Evolutionary conservation across 2,113 vertebrate species (phyloP).

Genomic region (Prinia subflava): DNA sequence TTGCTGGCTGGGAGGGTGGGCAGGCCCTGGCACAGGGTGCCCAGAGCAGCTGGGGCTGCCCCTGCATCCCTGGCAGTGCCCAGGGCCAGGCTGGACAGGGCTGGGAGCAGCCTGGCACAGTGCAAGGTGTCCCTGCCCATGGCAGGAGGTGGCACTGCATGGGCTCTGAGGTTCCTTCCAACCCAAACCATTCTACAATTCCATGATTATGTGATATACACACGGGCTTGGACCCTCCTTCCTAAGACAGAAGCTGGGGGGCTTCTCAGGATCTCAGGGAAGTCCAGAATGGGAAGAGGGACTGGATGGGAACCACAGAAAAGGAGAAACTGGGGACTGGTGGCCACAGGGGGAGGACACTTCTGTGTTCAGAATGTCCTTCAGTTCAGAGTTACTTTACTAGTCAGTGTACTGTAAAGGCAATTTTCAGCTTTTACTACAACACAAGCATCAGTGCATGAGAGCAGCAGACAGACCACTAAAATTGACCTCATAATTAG

Average conservation of each 20-base stretch:
- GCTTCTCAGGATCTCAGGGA: neutral
- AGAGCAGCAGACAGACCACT: neutral
- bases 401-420: neutral
- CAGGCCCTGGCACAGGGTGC: neutral
- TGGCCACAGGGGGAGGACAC: neutral
- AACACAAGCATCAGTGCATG: fast-evolving
- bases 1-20: neutral
- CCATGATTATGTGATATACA: no score
- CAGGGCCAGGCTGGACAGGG: fast-evolving
- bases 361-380: neutral
- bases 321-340: neutral
- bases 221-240: neutral
- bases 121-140: neutral
- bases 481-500: neutral
- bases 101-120: fast-evolving
- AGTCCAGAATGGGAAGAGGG: fast-evolving
- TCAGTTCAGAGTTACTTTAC: neutral
- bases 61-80: neutral
- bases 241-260: neutral
- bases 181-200: no score
- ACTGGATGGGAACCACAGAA: neutral
- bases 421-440: neutral
- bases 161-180: neutral
- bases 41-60: neutral
- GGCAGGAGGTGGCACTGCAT: fast-evolving